Percentiles rank a stretch among this genome's conserved stretches.
phyloP scores from a whole-genome alignment of 2,113 vertebrate genomes.

The Pan paniscus region DNA sequence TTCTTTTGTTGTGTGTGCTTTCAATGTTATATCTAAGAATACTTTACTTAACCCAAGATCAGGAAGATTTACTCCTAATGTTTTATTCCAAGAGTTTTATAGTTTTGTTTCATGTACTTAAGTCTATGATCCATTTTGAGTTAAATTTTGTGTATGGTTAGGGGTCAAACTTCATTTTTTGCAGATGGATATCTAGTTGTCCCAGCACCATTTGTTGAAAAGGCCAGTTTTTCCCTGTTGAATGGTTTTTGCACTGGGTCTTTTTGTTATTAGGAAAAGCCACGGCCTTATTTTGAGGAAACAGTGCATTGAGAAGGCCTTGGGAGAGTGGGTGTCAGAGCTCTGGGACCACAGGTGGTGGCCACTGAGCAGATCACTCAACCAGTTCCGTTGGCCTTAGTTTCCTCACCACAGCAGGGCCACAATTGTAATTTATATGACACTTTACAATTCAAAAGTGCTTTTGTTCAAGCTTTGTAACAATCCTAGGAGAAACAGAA shows the following conservation, averaged over 20 bases:
- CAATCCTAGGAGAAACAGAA: background rate
- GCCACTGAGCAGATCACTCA: background rate
- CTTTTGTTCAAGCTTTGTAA: background rate
- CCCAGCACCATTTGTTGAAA: background rate
- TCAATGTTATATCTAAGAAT: background rate
- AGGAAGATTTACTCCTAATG: background rate
- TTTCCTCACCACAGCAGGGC: background rate
- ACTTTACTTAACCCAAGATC: background rate
- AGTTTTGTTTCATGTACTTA: background rate
- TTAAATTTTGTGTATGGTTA: background rate
- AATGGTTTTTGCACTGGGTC: background rate
- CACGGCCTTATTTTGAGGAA: background rate
- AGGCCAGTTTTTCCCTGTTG: background rate
- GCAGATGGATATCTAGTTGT: background rate
- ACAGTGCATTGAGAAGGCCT: background rate
- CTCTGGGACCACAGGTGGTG: background rate
- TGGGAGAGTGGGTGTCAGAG: background rate
- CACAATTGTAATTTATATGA: background rate
- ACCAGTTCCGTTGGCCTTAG: background rate
- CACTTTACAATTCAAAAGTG: background rate
- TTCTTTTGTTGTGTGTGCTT: background rate
- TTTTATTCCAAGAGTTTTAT: background rate
- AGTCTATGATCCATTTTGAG: background rate
- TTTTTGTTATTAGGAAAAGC: background rate
- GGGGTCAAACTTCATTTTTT: background rate